Conservation (phyloP, 2,888 invertebrate species). For the Microctonus brassicae region DNA sequence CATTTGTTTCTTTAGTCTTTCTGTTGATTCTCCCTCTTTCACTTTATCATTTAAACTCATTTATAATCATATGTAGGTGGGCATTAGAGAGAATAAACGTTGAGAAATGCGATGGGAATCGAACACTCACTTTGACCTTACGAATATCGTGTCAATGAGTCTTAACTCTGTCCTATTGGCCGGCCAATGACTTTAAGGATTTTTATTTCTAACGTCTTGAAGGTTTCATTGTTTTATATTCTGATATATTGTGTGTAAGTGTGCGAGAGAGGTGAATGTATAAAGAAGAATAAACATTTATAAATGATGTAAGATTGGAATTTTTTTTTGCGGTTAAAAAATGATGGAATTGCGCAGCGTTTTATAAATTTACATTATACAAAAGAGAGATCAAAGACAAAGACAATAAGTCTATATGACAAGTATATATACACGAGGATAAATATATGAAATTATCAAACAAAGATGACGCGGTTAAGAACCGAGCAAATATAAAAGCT, state of each 20-base stretch:
- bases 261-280: background rate
- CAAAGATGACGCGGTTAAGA: conserved; percentile 49
- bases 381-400: background rate
- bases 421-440: conserved; percentile 16
- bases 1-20: background rate
- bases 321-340: background rate
- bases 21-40: conserved; percentile 33
- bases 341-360: background rate
- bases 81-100: conserved; percentile 28
- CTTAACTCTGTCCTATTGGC: conserved; percentile 56
- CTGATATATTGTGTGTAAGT: background rate
- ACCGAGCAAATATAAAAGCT: conserved; percentile 58
- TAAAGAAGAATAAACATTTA: background rate
- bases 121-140: conserved; percentile 64
- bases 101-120: conserved; percentile 56
- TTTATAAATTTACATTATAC: background rate
- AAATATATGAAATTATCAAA: conserved; percentile 50
- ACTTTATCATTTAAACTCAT: conserved; percentile 6
- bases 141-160: conserved; percentile 65
- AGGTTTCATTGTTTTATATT: background rate
- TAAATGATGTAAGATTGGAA: background rate
- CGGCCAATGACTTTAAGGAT: conserved; percentile 11
- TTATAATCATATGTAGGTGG: conserved; percentile 36
- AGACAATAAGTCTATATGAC: background rate
- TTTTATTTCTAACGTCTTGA: background rate